Conservation (phyloP, 2,888 invertebrate genomes). For the Athetis lepigone region DNA sequence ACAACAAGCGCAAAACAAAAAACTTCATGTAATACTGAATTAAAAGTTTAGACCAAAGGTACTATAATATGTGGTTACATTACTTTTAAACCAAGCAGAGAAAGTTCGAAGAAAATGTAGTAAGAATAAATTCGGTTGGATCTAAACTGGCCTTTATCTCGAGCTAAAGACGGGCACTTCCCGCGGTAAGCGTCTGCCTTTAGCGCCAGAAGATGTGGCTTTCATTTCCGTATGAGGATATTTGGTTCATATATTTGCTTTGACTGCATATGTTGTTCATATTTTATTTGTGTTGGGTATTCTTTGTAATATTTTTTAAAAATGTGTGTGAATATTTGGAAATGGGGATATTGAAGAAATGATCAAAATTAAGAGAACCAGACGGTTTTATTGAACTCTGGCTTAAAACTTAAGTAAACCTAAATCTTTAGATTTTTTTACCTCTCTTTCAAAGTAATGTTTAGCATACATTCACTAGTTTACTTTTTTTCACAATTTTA, state of each 20-base stretch:
- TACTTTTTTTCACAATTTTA: too few species aligned
- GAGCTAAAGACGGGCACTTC: too few species aligned
- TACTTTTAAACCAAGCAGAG: background rate
- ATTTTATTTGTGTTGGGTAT: background rate
- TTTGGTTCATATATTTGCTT: constrained; percentile 19
- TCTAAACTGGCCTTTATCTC: background rate
- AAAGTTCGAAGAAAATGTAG: background rate
- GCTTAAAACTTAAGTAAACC: too few species aligned
- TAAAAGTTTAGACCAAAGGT: too few species aligned
- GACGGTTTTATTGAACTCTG: too few species aligned
- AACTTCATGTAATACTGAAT: too few species aligned
- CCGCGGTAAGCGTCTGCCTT: background rate
- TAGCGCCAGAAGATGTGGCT: constrained; percentile 1
- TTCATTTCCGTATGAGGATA: constrained; percentile 16
- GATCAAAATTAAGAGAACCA: too few species aligned
- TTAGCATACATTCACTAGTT: too few species aligned
- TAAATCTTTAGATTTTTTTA: too few species aligned
- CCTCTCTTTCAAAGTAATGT: too few species aligned
- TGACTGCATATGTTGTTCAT: background rate
- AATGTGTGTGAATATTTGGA: background rate
- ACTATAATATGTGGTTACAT: too few species aligned
- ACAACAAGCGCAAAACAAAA: too few species aligned
- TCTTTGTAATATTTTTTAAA: background rate
- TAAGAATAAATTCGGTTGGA: background rate
- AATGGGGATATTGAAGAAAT: background rate